Percentiles rank a stretch among this genome's conserved stretches.
Conservation (phyloP, 2,113 vertebrate genomes). For the Bufo bufo region DNA sequence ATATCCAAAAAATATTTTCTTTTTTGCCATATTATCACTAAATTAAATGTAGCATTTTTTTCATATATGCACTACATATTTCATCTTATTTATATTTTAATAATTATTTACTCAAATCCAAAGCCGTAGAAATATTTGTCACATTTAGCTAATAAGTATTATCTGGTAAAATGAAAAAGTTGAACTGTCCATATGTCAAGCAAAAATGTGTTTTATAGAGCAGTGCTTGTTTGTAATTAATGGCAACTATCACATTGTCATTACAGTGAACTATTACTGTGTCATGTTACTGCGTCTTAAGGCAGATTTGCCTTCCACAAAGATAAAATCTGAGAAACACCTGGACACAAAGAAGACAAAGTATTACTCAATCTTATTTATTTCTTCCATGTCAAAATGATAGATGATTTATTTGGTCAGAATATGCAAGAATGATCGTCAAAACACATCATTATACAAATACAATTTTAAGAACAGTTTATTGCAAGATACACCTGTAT, state of each 20-base stretch:
- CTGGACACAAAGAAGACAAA: conserved; percentile 35
- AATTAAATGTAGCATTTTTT: not conserved
- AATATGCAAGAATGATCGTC: conserved; percentile 6
- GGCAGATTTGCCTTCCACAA: conserved; percentile 54
- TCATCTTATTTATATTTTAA: not conserved
- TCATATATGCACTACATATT: not conserved
- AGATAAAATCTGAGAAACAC: conserved; percentile 47
- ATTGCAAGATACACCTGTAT: not conserved
- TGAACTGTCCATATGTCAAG: conserved; percentile 29
- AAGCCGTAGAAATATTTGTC: conserved; percentile 8
- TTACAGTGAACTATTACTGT: conserved; percentile 29
- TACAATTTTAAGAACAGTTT: not conserved
- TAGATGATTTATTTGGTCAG: not conserved
- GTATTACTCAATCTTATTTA: conserved; percentile 46
- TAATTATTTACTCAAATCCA: not conserved
- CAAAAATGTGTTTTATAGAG: conserved; percentile 27
- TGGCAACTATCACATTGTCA: not conserved
- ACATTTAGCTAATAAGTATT: not conserved
- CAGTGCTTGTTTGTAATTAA: conserved; percentile 26
- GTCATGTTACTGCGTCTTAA: conserved; percentile 33
- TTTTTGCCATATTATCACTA: not conserved
- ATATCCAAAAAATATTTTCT: not conserved
- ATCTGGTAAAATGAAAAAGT: conserved; percentile 1
- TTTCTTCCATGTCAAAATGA: conserved; percentile 35
- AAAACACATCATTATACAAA: conserved; percentile 15